A percentile compares a stretch with the other conserved stretches of the same genome.
Evolutionary conservation across 2,888 invertebrate species (phyloP).

Genomic region (Hydrotaea cyrtoneurina): DNA sequence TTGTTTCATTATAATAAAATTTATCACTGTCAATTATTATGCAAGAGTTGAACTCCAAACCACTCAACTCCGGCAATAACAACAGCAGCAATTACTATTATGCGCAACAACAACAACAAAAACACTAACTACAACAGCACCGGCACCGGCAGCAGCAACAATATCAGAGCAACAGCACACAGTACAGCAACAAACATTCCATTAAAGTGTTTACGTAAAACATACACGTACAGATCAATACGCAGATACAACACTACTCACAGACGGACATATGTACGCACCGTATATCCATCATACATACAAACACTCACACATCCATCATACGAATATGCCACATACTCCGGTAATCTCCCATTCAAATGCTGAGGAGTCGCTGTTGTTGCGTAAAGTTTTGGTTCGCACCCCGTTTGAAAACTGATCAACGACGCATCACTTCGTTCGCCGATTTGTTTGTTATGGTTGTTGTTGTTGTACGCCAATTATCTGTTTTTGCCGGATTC

Average conservation of each 20-base stretch:
- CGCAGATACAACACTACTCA: not conserved
- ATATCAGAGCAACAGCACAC: conserved; percentile 20
- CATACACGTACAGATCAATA: conserved; percentile 65
- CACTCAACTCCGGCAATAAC: conserved; percentile 40
- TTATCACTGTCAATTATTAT: conserved; percentile 70
- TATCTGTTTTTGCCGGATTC: too few relatives aligned
- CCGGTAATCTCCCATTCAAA: not conserved
- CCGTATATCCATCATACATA: not conserved
- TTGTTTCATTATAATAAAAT: conserved; percentile 58
- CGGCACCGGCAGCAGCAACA: conserved; percentile 21
- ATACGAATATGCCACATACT: not conserved
- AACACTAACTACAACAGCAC: conserved; percentile 43
- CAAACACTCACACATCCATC: not conserved
- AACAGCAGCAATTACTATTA: not conserved
- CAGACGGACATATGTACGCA: conserved; percentile 14
- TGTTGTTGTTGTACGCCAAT: too few relatives aligned
- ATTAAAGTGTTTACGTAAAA: conserved; percentile 59
- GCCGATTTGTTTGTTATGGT: not conserved
- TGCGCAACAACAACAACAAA: conserved; percentile 21
- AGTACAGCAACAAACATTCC: conserved; percentile 15
- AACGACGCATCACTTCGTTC: not conserved
- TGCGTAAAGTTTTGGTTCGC: conserved; percentile 2
- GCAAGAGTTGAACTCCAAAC: conserved; percentile 68
- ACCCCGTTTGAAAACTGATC: conserved; percentile 3
- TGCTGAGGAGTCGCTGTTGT: not conserved